Evolutionary conservation across 92 coral and sea anemone genomes (phyloP).

Genomic region (Paramuricea clavata): DNA sequence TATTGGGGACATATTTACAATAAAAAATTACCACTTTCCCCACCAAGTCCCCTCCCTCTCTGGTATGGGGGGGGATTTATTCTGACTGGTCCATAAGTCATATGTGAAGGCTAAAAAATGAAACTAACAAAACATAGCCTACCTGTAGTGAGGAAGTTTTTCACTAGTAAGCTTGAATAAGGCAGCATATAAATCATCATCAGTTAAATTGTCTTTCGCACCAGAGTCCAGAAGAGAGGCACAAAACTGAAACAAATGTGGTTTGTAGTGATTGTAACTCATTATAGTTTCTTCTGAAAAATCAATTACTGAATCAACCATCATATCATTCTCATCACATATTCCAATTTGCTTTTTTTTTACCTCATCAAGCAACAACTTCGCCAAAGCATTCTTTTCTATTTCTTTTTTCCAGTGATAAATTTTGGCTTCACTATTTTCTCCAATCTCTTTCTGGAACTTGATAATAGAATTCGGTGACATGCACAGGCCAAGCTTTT

Average conservation of each 20-base stretch:
- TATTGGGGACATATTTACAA: too few relatives aligned
- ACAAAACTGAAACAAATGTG: constrained; percentile 15
- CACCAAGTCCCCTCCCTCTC: too few relatives aligned
- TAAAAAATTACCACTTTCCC: too few relatives aligned
- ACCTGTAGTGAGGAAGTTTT: too few relatives aligned
- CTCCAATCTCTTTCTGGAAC: constrained; percentile 66
- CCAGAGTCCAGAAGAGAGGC: neutral
- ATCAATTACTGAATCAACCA: constrained; percentile 44
- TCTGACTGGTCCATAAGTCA: too few relatives aligned
- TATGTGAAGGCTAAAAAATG: too few relatives aligned
- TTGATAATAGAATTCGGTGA: constrained; percentile 47
- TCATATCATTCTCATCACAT: constrained; percentile 31
- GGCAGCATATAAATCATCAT: too few relatives aligned
- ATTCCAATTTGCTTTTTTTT: constrained; percentile 53
- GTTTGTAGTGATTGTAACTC: constrained; percentile 17
- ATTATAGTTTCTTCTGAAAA: constrained; percentile 42
- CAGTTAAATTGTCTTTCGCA: neutral
- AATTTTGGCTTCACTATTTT: constrained; percentile 64
- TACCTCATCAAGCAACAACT: constrained; percentile 49
- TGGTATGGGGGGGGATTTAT: too few relatives aligned
- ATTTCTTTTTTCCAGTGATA: constrained; percentile 62
- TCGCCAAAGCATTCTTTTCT: constrained; percentile 40
- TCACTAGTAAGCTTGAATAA: too few relatives aligned
- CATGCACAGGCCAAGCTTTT: constrained; percentile 69
- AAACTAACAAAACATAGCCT: too few relatives aligned